Evolutionary conservation across 2,113 vertebrate species (phyloP).

Genomic region (Anarhynchus alexandrinus): DNA sequence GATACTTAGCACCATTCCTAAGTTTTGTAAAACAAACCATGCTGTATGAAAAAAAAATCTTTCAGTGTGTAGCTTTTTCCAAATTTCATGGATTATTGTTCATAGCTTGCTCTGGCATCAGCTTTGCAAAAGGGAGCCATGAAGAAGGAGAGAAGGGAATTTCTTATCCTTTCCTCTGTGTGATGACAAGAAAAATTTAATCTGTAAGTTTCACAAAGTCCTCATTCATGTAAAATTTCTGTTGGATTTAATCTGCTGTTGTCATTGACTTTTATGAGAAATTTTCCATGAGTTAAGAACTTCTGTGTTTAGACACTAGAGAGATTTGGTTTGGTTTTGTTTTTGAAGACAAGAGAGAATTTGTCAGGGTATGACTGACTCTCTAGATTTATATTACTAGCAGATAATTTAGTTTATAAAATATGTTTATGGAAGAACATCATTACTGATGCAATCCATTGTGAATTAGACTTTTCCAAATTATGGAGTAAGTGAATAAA

Average conservation of each 20-base stretch:
- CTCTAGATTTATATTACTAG: not conserved
- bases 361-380: not conserved
- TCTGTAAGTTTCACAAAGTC: not conserved
- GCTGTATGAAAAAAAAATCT: not conserved
- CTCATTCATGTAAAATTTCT: not conserved
- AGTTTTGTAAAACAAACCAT: not conserved
- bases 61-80: not conserved
- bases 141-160: not conserved
- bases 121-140: not conserved
- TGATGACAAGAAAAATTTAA: not conserved
- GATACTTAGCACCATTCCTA: not conserved
- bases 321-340: not conserved
- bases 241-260: not conserved
- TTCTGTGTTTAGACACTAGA: not conserved
- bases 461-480: not conserved
- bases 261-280: not conserved
- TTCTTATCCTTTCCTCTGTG: not conserved
- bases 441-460: not conserved
- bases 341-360: not conserved
- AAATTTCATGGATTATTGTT: not conserved
- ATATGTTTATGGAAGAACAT: not conserved
- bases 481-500: not conserved
- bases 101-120: not conserved
- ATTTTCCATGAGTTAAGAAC: not conserved
- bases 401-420: constrained; percentile 4